Percentiles rank a stretch among this genome's conserved stretches.
phyloP scores from a whole-genome alignment of 2,113 vertebrate genomes.

The Rhinolophus ferrumequinum region DNA sequence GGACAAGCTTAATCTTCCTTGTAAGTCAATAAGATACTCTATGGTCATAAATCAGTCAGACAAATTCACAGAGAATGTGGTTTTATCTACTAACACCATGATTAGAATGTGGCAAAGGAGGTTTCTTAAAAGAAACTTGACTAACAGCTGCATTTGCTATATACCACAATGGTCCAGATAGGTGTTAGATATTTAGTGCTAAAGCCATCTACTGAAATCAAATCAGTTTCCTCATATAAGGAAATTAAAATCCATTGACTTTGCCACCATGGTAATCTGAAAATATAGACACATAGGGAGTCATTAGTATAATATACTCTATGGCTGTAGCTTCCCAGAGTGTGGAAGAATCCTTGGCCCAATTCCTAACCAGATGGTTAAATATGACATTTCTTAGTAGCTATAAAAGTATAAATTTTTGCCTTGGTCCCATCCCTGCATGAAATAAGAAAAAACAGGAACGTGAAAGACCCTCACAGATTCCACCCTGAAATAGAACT shows the following conservation, averaged over 20 bases:
- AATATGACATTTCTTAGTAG: not conserved
- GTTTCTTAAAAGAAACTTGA: not conserved
- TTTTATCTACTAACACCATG: not conserved
- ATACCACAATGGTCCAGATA: not conserved
- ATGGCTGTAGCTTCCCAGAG: not conserved
- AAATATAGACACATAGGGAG: not conserved
- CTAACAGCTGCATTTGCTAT: not conserved
- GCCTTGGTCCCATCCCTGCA: not conserved
- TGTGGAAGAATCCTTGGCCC: not conserved
- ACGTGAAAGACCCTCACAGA: constrained; percentile 34
- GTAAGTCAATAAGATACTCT: not conserved
- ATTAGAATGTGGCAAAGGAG: not conserved
- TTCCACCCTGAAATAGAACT: constrained; percentile 56
- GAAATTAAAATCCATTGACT: not conserved
- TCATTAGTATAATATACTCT: not conserved
- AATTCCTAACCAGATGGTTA: not conserved
- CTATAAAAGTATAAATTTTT: constrained; percentile 12
- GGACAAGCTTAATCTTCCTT: not conserved
- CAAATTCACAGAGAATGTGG: not conserved
- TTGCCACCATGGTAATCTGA: not conserved
- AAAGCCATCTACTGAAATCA: not conserved
- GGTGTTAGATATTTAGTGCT: not conserved
- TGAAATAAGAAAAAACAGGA: constrained; percentile 42
- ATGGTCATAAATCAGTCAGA: not conserved
- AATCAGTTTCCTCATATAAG: not conserved